Conservation (phyloP, 2,888 invertebrate genomes). For the Nineta flava region DNA sequence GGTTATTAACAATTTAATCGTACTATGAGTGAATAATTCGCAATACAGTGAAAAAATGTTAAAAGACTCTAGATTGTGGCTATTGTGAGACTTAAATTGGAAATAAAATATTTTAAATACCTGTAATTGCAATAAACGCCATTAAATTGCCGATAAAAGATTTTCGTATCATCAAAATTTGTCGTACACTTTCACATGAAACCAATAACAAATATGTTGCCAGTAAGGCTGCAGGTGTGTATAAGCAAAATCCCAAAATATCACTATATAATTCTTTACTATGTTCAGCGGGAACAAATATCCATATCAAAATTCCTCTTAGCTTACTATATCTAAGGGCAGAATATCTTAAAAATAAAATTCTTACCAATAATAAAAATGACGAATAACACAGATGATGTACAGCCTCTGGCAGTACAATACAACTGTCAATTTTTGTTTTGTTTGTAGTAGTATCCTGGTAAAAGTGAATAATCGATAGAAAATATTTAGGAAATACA, state of each 20-base stretch:
- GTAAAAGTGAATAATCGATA: too few relatives aligned
- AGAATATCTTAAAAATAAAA: neutral
- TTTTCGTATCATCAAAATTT: conserved; percentile 18
- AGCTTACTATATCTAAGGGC: conserved; percentile 20
- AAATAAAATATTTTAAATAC: conserved; percentile 13
- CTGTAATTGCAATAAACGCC: conserved; percentile 25
- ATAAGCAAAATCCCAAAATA: conserved; percentile 29
- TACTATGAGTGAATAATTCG: too few relatives aligned
- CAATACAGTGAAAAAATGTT: too few relatives aligned
- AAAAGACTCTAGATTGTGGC: too few relatives aligned
- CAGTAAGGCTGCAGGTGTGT: conserved; percentile 33
- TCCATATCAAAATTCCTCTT: conserved; percentile 26
- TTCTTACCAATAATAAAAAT: neutral
- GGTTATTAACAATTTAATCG: too few relatives aligned
- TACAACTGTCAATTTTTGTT: too few relatives aligned
- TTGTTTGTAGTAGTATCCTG: too few relatives aligned
- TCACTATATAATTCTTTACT: conserved; percentile 31
- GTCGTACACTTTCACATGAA: conserved; percentile 24
- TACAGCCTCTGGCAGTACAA: too few relatives aligned
- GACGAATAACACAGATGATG: too few relatives aligned
- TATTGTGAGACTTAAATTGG: too few relatives aligned
- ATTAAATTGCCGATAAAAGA: conserved; percentile 21
- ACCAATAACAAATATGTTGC: conserved; percentile 28
- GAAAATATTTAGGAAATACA: too few relatives aligned
- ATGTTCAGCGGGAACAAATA: conserved; percentile 27